Evolutionary conservation across 2,113 vertebrate genomes (phyloP).

Genomic region (Silurus asotus): DNA sequence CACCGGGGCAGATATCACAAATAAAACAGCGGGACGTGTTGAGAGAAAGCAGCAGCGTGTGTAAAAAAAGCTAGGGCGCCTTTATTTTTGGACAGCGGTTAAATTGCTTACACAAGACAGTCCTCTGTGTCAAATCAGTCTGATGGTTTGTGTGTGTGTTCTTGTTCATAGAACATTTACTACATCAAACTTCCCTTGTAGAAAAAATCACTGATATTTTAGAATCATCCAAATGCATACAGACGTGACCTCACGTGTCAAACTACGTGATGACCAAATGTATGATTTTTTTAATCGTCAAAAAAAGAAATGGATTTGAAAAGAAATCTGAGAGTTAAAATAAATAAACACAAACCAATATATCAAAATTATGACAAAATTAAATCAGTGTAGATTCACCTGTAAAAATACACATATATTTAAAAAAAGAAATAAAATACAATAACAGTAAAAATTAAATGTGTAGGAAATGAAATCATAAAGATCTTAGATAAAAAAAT

Average conservation of each 20-base stretch:
- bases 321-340: too few species aligned
- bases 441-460: too few species aligned
- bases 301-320: too few species aligned
- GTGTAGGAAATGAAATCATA: too few species aligned
- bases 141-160: conserved; percentile 5
- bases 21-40: conserved; percentile 27
- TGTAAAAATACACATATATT: too few species aligned
- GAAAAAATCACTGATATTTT: not conserved
- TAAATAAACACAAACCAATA: too few species aligned
- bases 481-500: too few species aligned
- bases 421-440: too few species aligned
- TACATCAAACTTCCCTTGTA: not conserved
- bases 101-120: not conserved
- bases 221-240: not conserved
- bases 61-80: conserved; percentile 15
- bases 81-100: conserved; percentile 43
- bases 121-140: not conserved
- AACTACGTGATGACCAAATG: too few species aligned
- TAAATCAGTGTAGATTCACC: too few species aligned
- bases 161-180: not conserved
- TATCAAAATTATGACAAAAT: too few species aligned
- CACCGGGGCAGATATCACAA: conserved; percentile 26
- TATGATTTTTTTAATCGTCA: too few species aligned
- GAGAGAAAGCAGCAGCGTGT: conserved; percentile 45
- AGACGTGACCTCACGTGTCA: not conserved